phyloP scores from a whole-genome alignment of 2,113 vertebrate genomes.

The Rhinoptilus africanus region DNA sequence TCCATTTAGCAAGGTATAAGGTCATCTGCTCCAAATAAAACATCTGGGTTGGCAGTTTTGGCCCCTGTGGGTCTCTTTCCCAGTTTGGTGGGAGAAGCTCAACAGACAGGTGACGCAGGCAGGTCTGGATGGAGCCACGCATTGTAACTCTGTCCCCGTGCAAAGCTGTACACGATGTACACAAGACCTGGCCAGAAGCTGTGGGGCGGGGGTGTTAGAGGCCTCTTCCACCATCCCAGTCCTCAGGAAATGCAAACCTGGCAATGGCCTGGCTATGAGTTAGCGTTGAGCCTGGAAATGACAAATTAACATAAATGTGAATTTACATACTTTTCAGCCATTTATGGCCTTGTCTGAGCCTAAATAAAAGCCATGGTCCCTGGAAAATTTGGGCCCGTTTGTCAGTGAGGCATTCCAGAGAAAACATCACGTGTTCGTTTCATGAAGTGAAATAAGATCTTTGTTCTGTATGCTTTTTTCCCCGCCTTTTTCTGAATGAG shows the following conservation, averaged over 20 bases:
- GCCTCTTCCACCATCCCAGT: not conserved
- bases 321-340: conserved; percentile 10
- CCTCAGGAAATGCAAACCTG: not conserved
- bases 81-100: not conserved
- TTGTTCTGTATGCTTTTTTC: conserved; percentile 8
- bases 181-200: not conserved
- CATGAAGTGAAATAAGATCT: conserved; percentile 54
- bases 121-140: not conserved
- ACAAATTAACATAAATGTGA: conserved; percentile 2
- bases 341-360: conserved; percentile 22
- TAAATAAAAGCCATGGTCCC: not conserved
- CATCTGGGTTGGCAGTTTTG: not conserved
- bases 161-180: not conserved
- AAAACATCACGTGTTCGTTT: conserved; percentile 46
- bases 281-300: not conserved
- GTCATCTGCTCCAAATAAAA: not conserved
- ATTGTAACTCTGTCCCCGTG: not conserved
- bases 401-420: conserved; percentile 43
- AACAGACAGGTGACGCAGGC: not conserved
- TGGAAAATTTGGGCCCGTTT: conserved; percentile 31
- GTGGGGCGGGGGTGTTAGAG: not conserved
- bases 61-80: not conserved
- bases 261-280: not conserved
- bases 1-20: not conserved
- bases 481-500: conserved; percentile 47